Evolutionary conservation across 2,888 invertebrate species (phyloP).

Genomic region (Pyrrhia umbra): DNA sequence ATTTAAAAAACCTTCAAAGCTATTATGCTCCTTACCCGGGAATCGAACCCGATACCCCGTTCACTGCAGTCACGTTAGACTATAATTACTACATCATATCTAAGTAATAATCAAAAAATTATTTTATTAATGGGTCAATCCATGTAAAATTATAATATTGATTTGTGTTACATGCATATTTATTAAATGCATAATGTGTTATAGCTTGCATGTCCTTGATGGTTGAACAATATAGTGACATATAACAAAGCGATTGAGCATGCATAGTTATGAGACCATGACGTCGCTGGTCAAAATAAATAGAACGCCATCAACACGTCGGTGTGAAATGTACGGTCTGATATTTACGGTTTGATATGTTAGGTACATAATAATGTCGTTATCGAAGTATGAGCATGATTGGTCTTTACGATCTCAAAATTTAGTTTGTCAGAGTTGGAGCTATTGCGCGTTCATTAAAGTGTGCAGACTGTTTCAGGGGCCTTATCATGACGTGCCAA

Average conservation of each 20-base stretch:
- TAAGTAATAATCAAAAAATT: neutral
- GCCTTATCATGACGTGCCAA: no score
- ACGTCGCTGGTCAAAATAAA: slow-evolving; percentile 41
- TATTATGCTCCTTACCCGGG: no score
- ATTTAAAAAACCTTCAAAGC: no score
- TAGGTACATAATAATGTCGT: neutral
- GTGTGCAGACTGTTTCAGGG: no score
- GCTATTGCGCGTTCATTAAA: no score
- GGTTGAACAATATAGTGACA: slow-evolving; percentile 32
- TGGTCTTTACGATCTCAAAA: no score
- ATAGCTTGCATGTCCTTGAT: slow-evolving; percentile 39
- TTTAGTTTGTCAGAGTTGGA: no score
- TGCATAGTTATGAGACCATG: slow-evolving; percentile 65
- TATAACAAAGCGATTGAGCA: slow-evolving; percentile 28
- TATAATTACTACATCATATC: no score
- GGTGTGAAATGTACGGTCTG: slow-evolving; percentile 3
- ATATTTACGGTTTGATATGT: neutral
- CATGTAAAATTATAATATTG: no score
- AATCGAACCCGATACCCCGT: no score
- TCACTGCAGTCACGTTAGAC: no score
- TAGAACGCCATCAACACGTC: slow-evolving; percentile 12
- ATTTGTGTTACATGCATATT: neutral
- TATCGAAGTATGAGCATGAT: neutral
- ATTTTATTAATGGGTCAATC: neutral
- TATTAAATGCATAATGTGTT: slow-evolving; percentile 2